A percentile compares a stretch with the other conserved stretches of the same genome.
Conservation (phyloP, 2,113 vertebrate species). For the Eupsittula cactorum region DNA sequence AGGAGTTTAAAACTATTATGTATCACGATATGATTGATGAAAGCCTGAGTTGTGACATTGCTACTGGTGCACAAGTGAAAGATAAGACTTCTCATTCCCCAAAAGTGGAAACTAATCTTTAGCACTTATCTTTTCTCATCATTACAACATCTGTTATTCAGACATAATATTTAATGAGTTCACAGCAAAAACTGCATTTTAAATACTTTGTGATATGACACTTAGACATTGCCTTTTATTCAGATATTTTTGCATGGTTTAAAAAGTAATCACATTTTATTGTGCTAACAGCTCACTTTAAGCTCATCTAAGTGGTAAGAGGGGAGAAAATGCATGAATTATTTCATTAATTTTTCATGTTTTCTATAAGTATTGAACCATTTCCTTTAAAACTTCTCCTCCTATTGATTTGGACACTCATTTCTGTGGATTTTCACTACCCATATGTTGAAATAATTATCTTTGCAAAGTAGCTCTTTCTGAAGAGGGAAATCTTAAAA, state of each 20-base stretch:
- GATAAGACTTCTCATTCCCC: neutral
- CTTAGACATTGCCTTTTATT: conserved; percentile 15
- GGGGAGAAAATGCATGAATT: neutral
- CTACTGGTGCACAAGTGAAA: neutral
- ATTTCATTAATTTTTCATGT: neutral
- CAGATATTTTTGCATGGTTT: neutral
- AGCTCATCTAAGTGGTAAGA: conserved; percentile 41
- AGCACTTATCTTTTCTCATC: neutral
- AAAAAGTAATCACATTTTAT: conserved; percentile 35
- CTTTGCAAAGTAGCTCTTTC: neutral
- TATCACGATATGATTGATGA: neutral
- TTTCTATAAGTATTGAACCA: conserved; percentile 19
- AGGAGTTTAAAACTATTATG: neutral
- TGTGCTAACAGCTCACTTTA: neutral
- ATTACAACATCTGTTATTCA: conserved; percentile 5
- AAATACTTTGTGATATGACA: conserved; percentile 17
- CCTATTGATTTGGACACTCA: neutral
- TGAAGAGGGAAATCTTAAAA: neutral
- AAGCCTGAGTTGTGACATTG: neutral
- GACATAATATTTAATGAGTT: conserved; percentile 21
- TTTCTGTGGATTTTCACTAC: neutral
- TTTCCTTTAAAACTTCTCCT: neutral
- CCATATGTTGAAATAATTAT: neutral
- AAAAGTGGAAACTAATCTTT: neutral
- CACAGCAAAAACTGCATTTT: conserved; percentile 9